Base-by-base conservation (phyloP, 2,797 vertebrate species). In the Sebastes baramenuke region DNA sequence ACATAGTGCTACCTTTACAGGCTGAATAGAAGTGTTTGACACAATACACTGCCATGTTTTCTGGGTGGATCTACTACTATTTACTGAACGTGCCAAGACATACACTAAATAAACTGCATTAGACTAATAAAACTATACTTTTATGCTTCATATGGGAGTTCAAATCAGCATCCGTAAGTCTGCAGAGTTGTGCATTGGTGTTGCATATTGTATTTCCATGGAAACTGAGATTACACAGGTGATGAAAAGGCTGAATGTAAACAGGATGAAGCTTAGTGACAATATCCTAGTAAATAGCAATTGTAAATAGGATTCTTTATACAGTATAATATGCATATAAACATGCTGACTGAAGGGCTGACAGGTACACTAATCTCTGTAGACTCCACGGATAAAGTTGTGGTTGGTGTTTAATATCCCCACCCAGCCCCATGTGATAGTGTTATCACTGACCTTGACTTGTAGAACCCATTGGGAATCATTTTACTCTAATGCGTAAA, bases 401-500 rank as follows among this genome's bases (percentile, higher is more conserved):
- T 25, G 65, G 30, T 38, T 54, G 77, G 36, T 61, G 56, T 42
- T 85, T 66, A 77, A 75, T 61, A 72, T 11, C 32, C 67, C 64
- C 32, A 72, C 54, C 61, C 58, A 68, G 55, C 72, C 42, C 73
- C 16, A 42, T 38, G 69, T 72, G 67, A 81, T 11, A 24, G 76
- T 24, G 64, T 86, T 80, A 80, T 81, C 68, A 30, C 76, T 82
- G 87, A 91, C 93, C 91, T 93, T 90, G 88, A 84, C 89, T 87
- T 71, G 68, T 46, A 25, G 70, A 83, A 81, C 73, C 76, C 80
- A 49, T 64, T 24, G 79, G 77, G 83, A 90, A 92, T 58, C 61
- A 55, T 89, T 90, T 86, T 76, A 77, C 79, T 84, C 71, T 66
- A 59, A 84, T 87, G 86, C 49, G 38, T 83, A 86, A 89, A 92